Conservation (phyloP, 2,113 vertebrate species). For the Triplophysa dalaica region DNA sequence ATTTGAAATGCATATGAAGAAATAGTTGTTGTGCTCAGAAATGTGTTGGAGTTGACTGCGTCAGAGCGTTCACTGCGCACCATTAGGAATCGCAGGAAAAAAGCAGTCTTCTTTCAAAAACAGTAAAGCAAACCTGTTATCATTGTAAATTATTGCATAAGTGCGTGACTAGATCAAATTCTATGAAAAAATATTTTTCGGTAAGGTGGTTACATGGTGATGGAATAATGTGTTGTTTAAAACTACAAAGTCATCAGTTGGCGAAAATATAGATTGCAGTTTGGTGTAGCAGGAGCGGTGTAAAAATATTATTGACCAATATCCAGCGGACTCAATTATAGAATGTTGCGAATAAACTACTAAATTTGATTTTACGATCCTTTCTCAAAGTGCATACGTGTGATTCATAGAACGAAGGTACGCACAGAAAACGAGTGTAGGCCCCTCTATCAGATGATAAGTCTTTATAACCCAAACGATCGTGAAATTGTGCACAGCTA, state of each 20-base stretch:
- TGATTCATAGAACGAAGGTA: no score
- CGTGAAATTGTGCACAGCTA: no score
- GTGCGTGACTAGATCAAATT: constrained; percentile 1
- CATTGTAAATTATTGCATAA: background rate
- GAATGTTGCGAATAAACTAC: no score
- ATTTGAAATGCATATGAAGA: no score
- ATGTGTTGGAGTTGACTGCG: background rate
- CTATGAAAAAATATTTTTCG: background rate
- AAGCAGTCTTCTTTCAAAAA: background rate
- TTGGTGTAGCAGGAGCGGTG: no score
- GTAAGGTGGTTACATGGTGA: background rate
- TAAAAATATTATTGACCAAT: background rate
- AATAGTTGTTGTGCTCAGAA: background rate
- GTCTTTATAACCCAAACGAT: no score
- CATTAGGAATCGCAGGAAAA: background rate
- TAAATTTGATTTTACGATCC: no score
- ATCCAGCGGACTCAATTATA: background rate
- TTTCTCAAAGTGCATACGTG: no score
- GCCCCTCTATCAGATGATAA: no score
- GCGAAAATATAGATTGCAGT: no score
- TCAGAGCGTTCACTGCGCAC: no score
- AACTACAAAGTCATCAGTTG: background rate
- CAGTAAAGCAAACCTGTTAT: background rate
- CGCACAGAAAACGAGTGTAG: no score
- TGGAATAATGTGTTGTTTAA: background rate